Conservation (phyloP, 37 sponge, comb jelly and placozoan species). For the Diacarnus erythraeanus region DNA sequence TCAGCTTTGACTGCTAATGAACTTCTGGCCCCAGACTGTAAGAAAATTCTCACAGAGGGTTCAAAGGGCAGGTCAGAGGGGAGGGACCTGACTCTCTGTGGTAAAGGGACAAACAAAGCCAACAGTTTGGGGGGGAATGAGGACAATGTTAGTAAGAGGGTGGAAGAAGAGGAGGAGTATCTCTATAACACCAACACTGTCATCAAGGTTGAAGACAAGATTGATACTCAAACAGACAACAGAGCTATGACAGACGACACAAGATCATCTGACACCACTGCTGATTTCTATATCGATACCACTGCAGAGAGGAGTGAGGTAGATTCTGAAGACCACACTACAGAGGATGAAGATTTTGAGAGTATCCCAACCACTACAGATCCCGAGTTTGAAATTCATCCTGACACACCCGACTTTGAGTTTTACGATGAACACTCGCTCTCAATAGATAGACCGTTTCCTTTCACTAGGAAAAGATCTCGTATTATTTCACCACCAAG, state of each 20-base stretch:
- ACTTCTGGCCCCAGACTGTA: too few species aligned
- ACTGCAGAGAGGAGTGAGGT: neutral
- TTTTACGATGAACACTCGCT: neutral
- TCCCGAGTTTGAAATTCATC: neutral
- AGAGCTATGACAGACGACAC: neutral
- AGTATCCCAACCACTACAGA: neutral
- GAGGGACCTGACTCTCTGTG: too few species aligned
- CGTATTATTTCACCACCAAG: neutral
- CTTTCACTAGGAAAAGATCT: neutral
- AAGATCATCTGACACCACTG: neutral
- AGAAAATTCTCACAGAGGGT: too few species aligned
- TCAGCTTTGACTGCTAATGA: too few species aligned
- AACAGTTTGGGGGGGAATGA: too few species aligned
- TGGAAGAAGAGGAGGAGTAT: neutral
- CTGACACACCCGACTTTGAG: neutral
- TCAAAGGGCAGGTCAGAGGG: too few species aligned
- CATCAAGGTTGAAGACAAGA: neutral
- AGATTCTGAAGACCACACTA: neutral
- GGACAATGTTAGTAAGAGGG: neutral
- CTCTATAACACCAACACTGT: neutral
- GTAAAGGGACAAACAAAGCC: too few species aligned
- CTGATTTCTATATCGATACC: neutral
- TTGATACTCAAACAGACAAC: neutral
- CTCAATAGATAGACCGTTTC: neutral
- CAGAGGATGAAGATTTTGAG: neutral